Evolutionary conservation across 1,140 invertebrate species (phyloP).

Genomic region (Drosophila ficusphila): DNA sequence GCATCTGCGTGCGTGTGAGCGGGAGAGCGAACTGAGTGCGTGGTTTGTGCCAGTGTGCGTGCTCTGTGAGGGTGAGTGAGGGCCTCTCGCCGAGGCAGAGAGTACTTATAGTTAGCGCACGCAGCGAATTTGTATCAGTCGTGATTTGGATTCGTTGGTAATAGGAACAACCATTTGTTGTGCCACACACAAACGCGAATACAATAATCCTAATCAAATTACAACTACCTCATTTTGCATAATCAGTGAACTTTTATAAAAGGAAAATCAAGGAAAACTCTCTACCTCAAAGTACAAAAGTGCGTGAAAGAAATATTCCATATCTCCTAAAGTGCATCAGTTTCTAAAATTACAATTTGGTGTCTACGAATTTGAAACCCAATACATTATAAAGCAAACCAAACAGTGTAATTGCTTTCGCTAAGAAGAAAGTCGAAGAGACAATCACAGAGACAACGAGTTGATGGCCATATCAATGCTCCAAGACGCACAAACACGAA

Average conservation of each 20-base stretch:
- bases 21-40: slow-evolving; percentile 55
- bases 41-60: slow-evolving; percentile 13
- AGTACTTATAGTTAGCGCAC: slow-evolving; percentile 82
- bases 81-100: slow-evolving; percentile 43
- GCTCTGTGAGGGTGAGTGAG: slow-evolving; percentile 60
- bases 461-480: slow-evolving; percentile 82
- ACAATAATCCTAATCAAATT: slow-evolving; percentile 43
- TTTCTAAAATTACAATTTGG: slow-evolving; percentile 60
- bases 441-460: slow-evolving; percentile 7
- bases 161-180: slow-evolving; percentile 68
- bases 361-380: slow-evolving; percentile 43
- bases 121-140: slow-evolving; percentile 83
- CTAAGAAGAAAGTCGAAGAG: slow-evolving; percentile 20
- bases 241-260: slow-evolving; percentile 62
- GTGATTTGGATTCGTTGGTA: slow-evolving; percentile 80
- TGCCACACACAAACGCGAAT: slow-evolving; percentile 48
- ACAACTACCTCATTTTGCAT: slow-evolving; percentile 79
- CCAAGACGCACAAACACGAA: slow-evolving; percentile 83
- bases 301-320: slow-evolving; percentile 35
- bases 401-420: slow-evolving; percentile 32
- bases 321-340: slow-evolving; percentile 39
- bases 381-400: slow-evolving; percentile 22
- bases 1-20: slow-evolving; percentile 51
- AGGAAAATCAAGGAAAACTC: slow-evolving; percentile 60
- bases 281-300: slow-evolving; percentile 81